Evolutionary conservation across 2,888 invertebrate genomes (phyloP).

Genomic region (Mythimna lalbum): DNA sequence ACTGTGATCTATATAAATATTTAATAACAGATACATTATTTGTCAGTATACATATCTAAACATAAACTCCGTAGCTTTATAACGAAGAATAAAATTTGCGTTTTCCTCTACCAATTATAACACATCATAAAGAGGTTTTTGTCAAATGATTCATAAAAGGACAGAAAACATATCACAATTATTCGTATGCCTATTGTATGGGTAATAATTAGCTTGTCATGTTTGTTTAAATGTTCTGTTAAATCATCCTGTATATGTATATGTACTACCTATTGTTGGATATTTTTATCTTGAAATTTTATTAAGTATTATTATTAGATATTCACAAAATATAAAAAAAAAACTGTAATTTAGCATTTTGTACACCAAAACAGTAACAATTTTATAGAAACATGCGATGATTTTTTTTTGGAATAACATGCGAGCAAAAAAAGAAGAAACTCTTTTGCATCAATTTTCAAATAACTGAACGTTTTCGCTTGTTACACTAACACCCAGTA

Average conservation of each 20-base stretch:
- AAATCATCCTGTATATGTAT: neutral
- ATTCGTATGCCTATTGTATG: neutral
- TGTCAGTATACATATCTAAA: neutral
- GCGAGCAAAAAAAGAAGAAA: neutral
- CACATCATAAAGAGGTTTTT: neutral
- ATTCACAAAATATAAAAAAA: neutral
- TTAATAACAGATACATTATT: conserved; percentile 21
- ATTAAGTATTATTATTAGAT: neutral
- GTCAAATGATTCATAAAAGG: conserved; percentile 16
- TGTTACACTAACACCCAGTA: conserved; percentile 7
- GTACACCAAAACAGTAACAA: too few relatives aligned
- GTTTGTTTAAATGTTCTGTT: neutral
- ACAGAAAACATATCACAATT: conserved; percentile 5
- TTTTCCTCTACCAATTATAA: conserved; percentile 9
- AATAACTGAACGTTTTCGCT: conserved; percentile 11
- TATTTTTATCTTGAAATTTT: neutral
- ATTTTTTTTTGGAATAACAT: neutral
- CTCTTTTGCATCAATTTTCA: neutral
- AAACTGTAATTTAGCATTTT: too few relatives aligned
- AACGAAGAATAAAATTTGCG: neutral
- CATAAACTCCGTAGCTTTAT: neutral
- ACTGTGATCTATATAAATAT: neutral
- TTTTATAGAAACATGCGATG: neutral
- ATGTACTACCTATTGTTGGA: neutral
- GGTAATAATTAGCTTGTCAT: neutral